Percentiles rank a stretch among this genome's conserved stretches.
phyloP scores from a whole-genome alignment of 2,888 invertebrate species.

The Drosophila ezoana region DNA sequence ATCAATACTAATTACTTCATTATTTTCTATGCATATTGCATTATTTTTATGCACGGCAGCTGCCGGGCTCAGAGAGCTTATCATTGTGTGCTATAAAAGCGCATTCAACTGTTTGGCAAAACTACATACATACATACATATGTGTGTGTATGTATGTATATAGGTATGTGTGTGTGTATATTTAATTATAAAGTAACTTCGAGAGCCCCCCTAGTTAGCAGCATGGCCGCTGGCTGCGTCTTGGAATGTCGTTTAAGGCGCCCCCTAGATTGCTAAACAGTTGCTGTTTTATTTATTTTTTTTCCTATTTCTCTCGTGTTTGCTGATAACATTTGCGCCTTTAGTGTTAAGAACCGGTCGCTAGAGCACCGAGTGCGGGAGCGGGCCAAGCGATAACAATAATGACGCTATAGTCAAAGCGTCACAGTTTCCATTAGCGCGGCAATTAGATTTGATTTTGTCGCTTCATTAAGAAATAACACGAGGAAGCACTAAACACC shows the following conservation, averaged over 20 bases:
- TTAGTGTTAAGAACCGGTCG: slow-evolving; percentile 44
- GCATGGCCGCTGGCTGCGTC: slow-evolving; percentile 33
- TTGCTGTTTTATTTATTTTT: slow-evolving; percentile 34
- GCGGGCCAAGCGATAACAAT: slow-evolving; percentile 50
- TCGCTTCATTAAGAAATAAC: slow-evolving; percentile 64
- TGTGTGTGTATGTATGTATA: neutral
- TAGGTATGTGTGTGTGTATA: neutral
- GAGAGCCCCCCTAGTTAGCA: slow-evolving; percentile 29
- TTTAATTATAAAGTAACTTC: slow-evolving; percentile 7
- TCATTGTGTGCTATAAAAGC: slow-evolving; percentile 60
- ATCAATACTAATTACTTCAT: slow-evolving; percentile 72
- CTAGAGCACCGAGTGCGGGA: slow-evolving; percentile 18
- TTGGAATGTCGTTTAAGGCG: slow-evolving; percentile 61
- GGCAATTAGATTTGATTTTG: slow-evolving; percentile 68
- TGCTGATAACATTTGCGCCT: slow-evolving; percentile 77
- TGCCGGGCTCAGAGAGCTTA: slow-evolving; percentile 32
- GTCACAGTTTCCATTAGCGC: slow-evolving; percentile 60
- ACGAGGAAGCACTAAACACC: slow-evolving; percentile 31
- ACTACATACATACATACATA: slow-evolving; percentile 8
- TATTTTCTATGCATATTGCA: slow-evolving; percentile 64
- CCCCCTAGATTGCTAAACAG: slow-evolving; percentile 34
- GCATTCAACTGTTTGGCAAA: slow-evolving; percentile 60
- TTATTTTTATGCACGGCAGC: slow-evolving; percentile 58
- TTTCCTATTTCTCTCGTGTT: slow-evolving; percentile 38
- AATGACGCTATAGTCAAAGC: slow-evolving; percentile 66